phyloP scores from a whole-genome alignment of 2,888 invertebrate genomes.

The Oeneis ivallda region DNA sequence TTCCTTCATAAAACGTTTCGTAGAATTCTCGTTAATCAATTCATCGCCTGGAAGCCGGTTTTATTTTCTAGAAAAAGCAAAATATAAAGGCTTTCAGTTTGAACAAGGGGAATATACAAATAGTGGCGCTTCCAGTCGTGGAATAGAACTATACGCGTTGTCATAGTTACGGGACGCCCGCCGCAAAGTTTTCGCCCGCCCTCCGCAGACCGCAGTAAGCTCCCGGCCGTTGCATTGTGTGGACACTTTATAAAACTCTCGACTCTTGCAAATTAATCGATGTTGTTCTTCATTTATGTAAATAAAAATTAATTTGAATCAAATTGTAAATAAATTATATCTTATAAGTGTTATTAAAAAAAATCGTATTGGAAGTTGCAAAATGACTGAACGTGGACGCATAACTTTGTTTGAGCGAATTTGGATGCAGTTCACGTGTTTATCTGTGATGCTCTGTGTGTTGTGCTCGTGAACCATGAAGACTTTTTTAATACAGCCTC shows the following conservation, averaged over 20 bases:
- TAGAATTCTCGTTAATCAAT: conserved; percentile 13
- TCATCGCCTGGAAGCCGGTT: neutral
- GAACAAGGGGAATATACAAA: neutral
- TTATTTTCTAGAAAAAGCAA: conserved; percentile 8
- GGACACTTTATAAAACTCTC: conserved; percentile 45
- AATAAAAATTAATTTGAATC: conserved; percentile 32
- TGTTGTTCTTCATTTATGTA: conserved; percentile 37
- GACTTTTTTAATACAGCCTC: conserved; percentile 51
- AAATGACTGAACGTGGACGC: conserved; percentile 21
- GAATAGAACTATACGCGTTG: conserved; percentile 47
- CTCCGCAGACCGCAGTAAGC: conserved; percentile 77
- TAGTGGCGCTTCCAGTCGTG: conserved; percentile 26
- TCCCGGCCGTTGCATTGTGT: conserved; percentile 49
- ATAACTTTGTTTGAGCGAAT: conserved; percentile 38
- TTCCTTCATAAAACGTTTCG: neutral
- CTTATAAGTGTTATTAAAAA: neutral
- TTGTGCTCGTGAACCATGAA: conserved; percentile 69
- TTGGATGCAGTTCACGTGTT: conserved; percentile 76
- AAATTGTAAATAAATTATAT: neutral
- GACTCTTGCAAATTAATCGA: conserved; percentile 31
- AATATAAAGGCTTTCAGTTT: conserved; percentile 3
- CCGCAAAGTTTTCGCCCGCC: conserved; percentile 74
- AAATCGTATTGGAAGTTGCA: neutral
- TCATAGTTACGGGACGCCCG: conserved; percentile 76
- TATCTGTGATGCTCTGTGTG: conserved; percentile 57